Conservation (phyloP, 2,113 vertebrate genomes). For the Sorex fumeus region DNA sequence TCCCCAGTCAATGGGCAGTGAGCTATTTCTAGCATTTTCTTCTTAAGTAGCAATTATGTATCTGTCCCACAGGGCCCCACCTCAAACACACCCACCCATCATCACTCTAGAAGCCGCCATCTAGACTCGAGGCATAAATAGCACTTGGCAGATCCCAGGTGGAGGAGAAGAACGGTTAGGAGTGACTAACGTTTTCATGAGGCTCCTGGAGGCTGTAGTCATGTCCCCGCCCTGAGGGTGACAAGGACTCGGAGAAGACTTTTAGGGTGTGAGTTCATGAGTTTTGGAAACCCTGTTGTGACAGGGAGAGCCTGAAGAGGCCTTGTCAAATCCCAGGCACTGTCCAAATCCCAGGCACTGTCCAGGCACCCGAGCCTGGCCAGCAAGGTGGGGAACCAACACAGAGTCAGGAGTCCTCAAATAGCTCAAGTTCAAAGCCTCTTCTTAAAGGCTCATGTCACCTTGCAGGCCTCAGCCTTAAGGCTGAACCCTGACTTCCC, state of each 20-base stretch:
- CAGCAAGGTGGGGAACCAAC: no score
- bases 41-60: conserved; percentile 72
- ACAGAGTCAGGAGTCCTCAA: background rate
- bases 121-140: conserved; percentile 69
- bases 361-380: background rate
- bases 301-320: background rate
- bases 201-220: conserved; percentile 1
- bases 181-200: conserved; percentile 38
- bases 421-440: background rate
- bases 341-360: background rate
- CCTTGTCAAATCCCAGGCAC: background rate
- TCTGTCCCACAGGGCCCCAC: conserved; percentile 56
- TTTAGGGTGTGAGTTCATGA: background rate
- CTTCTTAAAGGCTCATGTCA: background rate
- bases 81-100: conserved; percentile 48
- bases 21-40: conserved; percentile 69
- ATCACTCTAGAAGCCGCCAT: conserved; percentile 67
- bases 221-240: background rate
- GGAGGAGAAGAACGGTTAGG: conserved; percentile 21
- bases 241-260: background rate
- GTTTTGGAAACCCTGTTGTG: background rate
- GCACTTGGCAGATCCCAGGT: conserved; percentile 49
- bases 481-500: no score
- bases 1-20: conserved; percentile 24
- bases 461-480: rapidly evolving